These are phyloP conservation scores for Sarcophilus harrisii DNA, from an alignment of 2,797 vertebrate species.

Conservation along the genomic window DNA sequence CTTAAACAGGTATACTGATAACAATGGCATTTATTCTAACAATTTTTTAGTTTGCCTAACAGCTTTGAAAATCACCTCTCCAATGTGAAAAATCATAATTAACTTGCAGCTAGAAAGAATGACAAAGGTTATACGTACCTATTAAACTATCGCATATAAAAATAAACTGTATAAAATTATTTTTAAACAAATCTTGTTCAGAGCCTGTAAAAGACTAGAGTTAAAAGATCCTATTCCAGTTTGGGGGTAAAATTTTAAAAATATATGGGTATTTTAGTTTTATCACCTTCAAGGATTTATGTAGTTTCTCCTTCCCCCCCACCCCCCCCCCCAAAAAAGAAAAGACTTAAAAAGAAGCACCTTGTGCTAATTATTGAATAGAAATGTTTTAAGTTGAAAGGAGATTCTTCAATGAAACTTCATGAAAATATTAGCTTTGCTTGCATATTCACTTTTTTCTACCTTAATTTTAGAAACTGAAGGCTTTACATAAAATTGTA, in stretches of 20 bases:
- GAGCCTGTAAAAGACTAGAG: not conserved
- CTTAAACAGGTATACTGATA: not conserved
- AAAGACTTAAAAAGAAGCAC: not conserved
- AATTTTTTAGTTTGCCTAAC: constrained; percentile 24
- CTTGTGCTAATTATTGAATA: not conserved
- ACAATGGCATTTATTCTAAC: constrained; percentile 33
- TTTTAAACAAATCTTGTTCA: constrained; percentile 25
- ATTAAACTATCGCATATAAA: constrained; percentile 35
- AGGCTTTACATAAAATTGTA: constrained; percentile 47
- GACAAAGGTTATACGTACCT: not conserved
- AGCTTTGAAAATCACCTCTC: constrained; percentile 14
- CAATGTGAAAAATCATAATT: constrained; percentile 14
- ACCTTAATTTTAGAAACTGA: constrained; percentile 32
- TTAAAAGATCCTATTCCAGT: not conserved
- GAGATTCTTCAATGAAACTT: constrained; percentile 35
- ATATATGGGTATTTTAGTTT: constrained; percentile 51
- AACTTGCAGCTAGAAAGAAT: constrained; percentile 36
- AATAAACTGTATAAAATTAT: constrained; percentile 30
- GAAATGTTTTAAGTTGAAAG: not conserved
- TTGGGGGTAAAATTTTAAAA: not conserved
- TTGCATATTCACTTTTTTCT: not conserved
- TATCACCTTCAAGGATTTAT: constrained; percentile 40
- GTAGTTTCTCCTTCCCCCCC: not conserved
- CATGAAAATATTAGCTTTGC: constrained; percentile 25
- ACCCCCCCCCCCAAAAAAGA: not conserved